These are phyloP conservation scores for Sphenopsis melanotis DNA, from an alignment of 2,797 vertebrate species.

Conservation along the genomic window DNA sequence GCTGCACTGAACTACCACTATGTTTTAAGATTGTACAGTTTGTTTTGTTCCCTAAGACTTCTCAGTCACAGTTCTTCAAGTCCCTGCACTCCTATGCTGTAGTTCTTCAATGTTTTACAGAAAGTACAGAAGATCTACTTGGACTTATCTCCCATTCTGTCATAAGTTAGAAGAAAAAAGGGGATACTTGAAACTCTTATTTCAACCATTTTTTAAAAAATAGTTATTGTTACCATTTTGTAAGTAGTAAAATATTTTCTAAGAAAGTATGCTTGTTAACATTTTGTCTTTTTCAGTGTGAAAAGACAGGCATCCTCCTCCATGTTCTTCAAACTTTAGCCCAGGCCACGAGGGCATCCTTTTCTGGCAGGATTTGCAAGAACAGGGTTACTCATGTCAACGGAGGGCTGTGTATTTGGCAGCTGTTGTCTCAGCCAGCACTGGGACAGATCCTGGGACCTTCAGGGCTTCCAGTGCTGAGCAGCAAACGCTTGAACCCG, in stretches of 20 bases:
- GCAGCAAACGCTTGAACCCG: rapidly evolving
- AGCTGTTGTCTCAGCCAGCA: background rate
- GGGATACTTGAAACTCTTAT: background rate
- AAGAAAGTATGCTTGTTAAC: background rate
- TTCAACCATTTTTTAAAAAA: background rate
- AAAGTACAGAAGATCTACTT: background rate
- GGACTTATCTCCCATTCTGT: background rate
- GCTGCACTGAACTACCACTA: background rate
- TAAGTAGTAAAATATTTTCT: background rate
- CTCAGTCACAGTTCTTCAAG: background rate
- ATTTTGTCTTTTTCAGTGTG: background rate
- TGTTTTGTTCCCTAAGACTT: background rate
- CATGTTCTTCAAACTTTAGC: background rate
- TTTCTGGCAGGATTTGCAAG: background rate
- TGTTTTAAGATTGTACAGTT: background rate
- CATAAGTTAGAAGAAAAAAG: background rate
- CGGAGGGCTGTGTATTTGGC: background rate
- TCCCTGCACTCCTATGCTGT: background rate
- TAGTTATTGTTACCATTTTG: background rate
- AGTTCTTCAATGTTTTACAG: background rate
- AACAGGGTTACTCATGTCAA: background rate
- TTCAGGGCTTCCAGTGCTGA: background rate
- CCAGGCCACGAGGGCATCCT: background rate
- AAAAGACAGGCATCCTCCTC: background rate
- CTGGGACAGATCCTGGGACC: background rate